Conservation (phyloP, 2,888 invertebrate genomes). For the Amiota minor region DNA sequence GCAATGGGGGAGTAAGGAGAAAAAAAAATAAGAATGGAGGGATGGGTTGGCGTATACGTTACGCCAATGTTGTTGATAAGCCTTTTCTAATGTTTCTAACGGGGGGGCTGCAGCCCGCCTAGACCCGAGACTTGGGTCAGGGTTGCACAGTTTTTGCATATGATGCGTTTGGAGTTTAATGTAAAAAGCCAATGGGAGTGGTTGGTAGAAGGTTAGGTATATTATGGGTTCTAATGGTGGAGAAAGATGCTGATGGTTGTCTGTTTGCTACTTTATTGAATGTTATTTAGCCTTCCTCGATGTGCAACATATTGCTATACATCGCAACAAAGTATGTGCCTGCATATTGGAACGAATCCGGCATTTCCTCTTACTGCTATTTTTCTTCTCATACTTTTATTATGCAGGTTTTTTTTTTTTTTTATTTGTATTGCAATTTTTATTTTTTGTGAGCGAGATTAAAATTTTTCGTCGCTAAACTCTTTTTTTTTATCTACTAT, state of each 20-base stretch:
- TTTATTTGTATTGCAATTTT: background rate
- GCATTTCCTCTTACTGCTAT: slow-evolving; percentile 1
- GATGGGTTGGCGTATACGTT: background rate
- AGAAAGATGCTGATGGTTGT: background rate
- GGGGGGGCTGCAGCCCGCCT: background rate
- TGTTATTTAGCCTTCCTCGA: slow-evolving; percentile 4
- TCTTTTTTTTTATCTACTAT: slow-evolving; percentile 6
- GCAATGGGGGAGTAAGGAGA: no score
- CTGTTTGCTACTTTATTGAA: slow-evolving; percentile 19
- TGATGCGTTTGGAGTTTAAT: slow-evolving; percentile 1
- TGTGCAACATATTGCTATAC: no score
- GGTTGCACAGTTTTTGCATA: slow-evolving; percentile 9
- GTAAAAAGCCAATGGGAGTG: no score
- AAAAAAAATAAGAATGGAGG: no score
- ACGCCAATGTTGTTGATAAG: slow-evolving; percentile 16
- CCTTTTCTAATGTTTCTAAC: slow-evolving; percentile 6
- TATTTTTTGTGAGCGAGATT: slow-evolving; percentile 22
- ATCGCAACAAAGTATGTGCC: background rate
- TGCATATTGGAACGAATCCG: background rate
- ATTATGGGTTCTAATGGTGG: no score
- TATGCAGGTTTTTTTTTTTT: background rate
- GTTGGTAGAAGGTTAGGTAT: no score
- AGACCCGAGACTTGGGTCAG: slow-evolving; percentile 8
- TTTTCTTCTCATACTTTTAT: slow-evolving; percentile 1
- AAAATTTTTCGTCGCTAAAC: slow-evolving; percentile 17